phyloP scores from a whole-genome alignment of 2,888 invertebrate genomes.

The Limnephilus lunatus region DNA sequence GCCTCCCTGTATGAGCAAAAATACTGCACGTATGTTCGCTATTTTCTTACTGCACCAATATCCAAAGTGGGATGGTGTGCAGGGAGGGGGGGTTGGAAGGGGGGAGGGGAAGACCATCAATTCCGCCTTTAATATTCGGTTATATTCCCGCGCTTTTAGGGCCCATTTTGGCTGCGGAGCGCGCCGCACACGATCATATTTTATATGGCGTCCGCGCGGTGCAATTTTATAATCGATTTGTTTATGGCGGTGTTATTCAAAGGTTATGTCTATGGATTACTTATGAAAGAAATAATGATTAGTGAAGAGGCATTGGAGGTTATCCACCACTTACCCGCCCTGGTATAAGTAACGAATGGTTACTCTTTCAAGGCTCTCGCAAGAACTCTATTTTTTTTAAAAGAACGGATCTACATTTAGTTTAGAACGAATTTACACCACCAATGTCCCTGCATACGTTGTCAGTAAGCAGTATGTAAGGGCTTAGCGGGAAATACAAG shows the following conservation, averaged over 20 bases:
- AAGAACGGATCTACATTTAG: too few species aligned
- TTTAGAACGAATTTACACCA: too few species aligned
- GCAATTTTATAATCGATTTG: constrained; percentile 37
- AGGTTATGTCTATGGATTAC: neutral
- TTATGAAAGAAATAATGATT: neutral
- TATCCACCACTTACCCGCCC: too few species aligned
- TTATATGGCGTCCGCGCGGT: neutral
- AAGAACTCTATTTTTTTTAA: too few species aligned
- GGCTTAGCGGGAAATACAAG: too few species aligned
- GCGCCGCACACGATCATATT: constrained; percentile 7
- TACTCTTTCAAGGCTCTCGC: too few species aligned
- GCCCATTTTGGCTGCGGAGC: constrained; percentile 34
- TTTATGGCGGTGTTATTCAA: constrained; percentile 17
- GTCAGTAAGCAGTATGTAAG: too few species aligned
- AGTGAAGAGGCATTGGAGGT: too few species aligned
- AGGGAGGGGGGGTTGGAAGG: neutral
- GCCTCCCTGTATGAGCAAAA: constrained; percentile 5
- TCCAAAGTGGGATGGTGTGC: constrained; percentile 30
- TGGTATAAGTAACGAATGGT: too few species aligned
- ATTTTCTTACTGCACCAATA: constrained; percentile 46
- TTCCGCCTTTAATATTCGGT: constrained; percentile 46
- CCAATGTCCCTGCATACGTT: too few species aligned
- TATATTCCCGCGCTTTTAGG: constrained; percentile 35
- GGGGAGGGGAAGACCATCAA: constrained; percentile 14
- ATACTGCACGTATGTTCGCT: constrained; percentile 39